Evolutionary conservation across 2,888 invertebrate genomes (phyloP).

Genomic region (Mamestra brassicae): DNA sequence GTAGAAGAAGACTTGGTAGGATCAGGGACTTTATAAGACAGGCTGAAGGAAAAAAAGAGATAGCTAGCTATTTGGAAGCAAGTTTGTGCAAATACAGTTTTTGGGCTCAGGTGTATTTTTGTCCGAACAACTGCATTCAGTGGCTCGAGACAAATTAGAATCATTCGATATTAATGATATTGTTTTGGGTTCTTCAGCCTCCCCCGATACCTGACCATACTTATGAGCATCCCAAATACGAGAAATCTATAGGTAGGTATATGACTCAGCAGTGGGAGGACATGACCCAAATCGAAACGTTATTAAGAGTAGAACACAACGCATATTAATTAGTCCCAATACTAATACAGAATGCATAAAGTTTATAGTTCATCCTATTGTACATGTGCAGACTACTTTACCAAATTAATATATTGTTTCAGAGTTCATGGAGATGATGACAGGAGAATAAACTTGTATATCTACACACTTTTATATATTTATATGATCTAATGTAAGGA

Average conservation of each 20-base stretch:
- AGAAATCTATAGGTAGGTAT: slow-evolving; percentile 8
- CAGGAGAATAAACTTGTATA: slow-evolving; percentile 94
- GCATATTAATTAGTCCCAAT: slow-evolving; percentile 41
- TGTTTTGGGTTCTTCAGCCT: background rate
- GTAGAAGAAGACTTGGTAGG: background rate
- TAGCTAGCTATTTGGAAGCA: background rate
- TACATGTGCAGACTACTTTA: slow-evolving; percentile 51
- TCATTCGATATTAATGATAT: background rate
- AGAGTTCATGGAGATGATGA: slow-evolving; percentile 99
- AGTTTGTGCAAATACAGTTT: background rate
- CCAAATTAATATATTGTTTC: slow-evolving; percentile 85
- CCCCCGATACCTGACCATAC: slow-evolving; percentile 5
- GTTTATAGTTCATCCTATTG: slow-evolving; percentile 2
- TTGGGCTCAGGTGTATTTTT: background rate
- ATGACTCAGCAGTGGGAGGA: slow-evolving; percentile 20
- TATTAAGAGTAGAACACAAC: slow-evolving; percentile 28
- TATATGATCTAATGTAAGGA: slow-evolving; percentile 85
- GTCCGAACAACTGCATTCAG: background rate
- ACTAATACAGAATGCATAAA: slow-evolving; percentile 27
- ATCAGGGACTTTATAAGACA: background rate
- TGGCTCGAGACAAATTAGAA: background rate
- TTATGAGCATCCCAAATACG: slow-evolving; percentile 17
- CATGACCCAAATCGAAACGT: slow-evolving; percentile 39
- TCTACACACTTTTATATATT: slow-evolving; percentile 81
- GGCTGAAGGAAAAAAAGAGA: background rate